These are phyloP conservation scores for Dichetophora obliterata DNA, from an alignment of 2,888 invertebrate species.

Conservation along the genomic window DNA sequence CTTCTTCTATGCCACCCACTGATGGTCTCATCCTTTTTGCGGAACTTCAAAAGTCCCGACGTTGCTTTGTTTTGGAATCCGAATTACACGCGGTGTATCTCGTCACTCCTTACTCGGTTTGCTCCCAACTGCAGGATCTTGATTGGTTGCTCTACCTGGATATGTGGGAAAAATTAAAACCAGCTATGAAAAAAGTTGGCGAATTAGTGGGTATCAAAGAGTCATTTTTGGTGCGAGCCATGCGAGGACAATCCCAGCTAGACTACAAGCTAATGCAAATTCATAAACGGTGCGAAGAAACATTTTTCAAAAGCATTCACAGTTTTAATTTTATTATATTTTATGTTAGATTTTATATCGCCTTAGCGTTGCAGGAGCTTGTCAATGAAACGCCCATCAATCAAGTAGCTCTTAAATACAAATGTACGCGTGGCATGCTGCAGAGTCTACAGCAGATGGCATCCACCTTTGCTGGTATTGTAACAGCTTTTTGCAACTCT, in stretches of 20 bases:
- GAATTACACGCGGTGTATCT: conserved; percentile 96
- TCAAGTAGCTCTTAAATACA: conserved; percentile 86
- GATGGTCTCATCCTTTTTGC: conserved; percentile 90
- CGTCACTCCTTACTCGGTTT: conserved; percentile 93
- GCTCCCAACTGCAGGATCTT: conserved; percentile 80
- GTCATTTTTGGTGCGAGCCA: conserved; percentile 83
- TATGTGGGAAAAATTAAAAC: conserved; percentile 84
- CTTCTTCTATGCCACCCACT: conserved; percentile 94
- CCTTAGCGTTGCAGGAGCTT: conserved; percentile 91
- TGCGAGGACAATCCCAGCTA: conserved; percentile 76
- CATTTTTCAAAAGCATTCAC: too few relatives aligned
- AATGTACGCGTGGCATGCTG: conserved; percentile 88
- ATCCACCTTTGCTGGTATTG: conserved; percentile 97
- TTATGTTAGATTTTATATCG: conserved; percentile 82
- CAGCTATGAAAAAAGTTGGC: conserved; percentile 87
- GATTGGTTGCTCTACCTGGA: conserved; percentile 87
- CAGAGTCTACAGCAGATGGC: conserved; percentile 96
- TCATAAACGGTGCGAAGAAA: conserved; percentile 74
- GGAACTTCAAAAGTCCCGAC: conserved; percentile 90
- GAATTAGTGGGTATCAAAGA: conserved; percentile 91
- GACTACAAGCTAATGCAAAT: conserved; percentile 74
- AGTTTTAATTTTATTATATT: background rate
- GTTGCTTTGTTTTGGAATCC: conserved; percentile 91
- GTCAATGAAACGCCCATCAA: conserved; percentile 89
- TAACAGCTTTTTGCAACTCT: conserved; percentile 93